These are phyloP conservation scores for Mus minutoides DNA, from an alignment of 2,797 vertebrate genomes.

Conservation along the genomic window DNA sequence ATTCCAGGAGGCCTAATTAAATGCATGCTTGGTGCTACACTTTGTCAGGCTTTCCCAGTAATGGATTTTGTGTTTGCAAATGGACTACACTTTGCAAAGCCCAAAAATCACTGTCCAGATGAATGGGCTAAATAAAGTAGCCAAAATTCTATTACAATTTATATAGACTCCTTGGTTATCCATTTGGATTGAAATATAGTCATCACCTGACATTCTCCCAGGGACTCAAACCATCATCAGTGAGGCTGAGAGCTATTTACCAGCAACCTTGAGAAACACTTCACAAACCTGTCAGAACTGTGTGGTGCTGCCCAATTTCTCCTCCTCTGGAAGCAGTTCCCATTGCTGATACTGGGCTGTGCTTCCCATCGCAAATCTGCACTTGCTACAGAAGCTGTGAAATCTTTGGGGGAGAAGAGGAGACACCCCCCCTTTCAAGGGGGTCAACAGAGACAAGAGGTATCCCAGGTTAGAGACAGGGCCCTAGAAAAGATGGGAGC, in stretches of 20 bases:
- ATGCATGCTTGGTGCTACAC: background rate
- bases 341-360: background rate
- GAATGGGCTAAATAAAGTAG: slow-evolving; percentile 14
- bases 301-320: background rate
- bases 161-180: background rate
- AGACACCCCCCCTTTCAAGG: background rate
- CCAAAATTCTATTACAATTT: slow-evolving; percentile 25
- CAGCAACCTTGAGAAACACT: slow-evolving; percentile 12
- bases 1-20: slow-evolving; percentile 47
- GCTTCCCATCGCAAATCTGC: background rate
- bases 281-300: background rate
- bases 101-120: slow-evolving; percentile 14
- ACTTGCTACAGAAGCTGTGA: background rate
- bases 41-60: slow-evolving; percentile 14
- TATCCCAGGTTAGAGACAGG: background rate
- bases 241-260: background rate
- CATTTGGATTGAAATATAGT: background rate
- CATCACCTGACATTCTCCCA: background rate
- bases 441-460: background rate
- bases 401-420: background rate
- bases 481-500: background rate
- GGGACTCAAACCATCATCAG: background rate
- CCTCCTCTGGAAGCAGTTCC: slow-evolving; percentile 3
- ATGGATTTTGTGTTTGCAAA: slow-evolving; percentile 28
- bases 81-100: background rate